Evolutionary conservation across 2,113 vertebrate species (phyloP).

Genomic region (Salvelinus alpinus): DNA sequence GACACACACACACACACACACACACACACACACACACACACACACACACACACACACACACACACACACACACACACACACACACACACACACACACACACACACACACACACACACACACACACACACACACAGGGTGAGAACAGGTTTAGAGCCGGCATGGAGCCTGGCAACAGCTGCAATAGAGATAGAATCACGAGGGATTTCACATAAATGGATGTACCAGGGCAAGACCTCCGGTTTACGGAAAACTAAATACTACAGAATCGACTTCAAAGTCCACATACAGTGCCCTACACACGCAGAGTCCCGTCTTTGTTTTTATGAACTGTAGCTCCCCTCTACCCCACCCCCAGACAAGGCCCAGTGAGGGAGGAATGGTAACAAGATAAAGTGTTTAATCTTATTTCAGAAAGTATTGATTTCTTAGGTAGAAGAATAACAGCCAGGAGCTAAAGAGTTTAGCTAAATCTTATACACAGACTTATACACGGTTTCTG

Average conservation of each 20-base stretch:
- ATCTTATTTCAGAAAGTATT: not conserved
- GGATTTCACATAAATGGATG: conserved; percentile 30
- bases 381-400: not conserved
- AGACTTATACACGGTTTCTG: conserved; percentile 54
- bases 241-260: conserved; percentile 1
- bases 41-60: no score
- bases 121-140: not conserved
- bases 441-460: conserved; percentile 15
- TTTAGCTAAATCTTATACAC: conserved; percentile 8
- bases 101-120: no score
- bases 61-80: no score
- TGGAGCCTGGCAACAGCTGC: conserved; percentile 15
- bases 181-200: conserved; percentile 26
- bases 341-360: not conserved
- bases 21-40: not conserved
- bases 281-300: conserved; percentile 13
- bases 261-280: conserved; percentile 21
- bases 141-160: conserved; percentile 7
- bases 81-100: no score
- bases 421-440: conserved; percentile 19
- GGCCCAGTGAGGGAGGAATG: not conserved
- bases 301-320: not conserved
- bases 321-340: conserved; percentile 4
- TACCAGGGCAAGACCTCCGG: conserved; percentile 13
- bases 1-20: not conserved